phyloP scores from a whole-genome alignment of 1,140 invertebrate genomes.

The Lepidotrigona ventralis region DNA sequence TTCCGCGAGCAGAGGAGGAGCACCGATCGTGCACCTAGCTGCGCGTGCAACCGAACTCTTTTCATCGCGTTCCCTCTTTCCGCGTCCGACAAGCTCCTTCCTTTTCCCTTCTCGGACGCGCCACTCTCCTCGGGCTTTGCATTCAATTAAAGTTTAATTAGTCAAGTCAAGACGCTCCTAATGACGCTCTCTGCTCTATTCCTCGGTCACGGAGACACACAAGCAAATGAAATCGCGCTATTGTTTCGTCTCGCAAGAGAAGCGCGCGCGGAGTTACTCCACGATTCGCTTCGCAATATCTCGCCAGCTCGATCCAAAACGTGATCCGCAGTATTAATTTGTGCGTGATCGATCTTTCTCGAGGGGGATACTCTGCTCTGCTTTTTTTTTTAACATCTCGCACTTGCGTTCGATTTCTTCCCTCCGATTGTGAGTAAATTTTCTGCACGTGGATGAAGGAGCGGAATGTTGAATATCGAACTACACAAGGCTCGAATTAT shows the following conservation, averaged over 20 bases:
- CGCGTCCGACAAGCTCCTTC: not conserved
- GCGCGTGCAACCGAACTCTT: not conserved
- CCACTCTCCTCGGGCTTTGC: conserved; percentile 62
- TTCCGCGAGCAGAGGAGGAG: conserved; percentile 22
- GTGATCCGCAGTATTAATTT: too few species aligned
- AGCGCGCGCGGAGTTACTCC: not conserved
- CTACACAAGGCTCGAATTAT: too few species aligned
- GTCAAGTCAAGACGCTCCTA: conserved; percentile 64
- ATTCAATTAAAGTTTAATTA: conserved; percentile 77
- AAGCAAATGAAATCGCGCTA: conserved; percentile 8
- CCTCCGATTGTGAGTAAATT: too few species aligned
- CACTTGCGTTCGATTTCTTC: too few species aligned
- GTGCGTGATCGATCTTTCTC: too few species aligned
- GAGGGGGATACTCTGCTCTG: too few species aligned
- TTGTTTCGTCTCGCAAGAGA: conserved; percentile 11
- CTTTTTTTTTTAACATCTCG: too few species aligned
- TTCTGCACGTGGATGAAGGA: too few species aligned
- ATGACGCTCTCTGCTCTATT: conserved; percentile 24
- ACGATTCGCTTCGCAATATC: conserved; percentile 11
- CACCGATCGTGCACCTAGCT: not conserved
- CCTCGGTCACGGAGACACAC: conserved; percentile 28
- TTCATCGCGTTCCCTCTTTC: not conserved
- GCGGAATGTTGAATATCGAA: too few species aligned
- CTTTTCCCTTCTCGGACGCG: not conserved
- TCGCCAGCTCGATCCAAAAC: too few species aligned